Evolutionary conservation across 2,797 vertebrate genomes (phyloP).

Genomic region (Argentina silus): DNA sequence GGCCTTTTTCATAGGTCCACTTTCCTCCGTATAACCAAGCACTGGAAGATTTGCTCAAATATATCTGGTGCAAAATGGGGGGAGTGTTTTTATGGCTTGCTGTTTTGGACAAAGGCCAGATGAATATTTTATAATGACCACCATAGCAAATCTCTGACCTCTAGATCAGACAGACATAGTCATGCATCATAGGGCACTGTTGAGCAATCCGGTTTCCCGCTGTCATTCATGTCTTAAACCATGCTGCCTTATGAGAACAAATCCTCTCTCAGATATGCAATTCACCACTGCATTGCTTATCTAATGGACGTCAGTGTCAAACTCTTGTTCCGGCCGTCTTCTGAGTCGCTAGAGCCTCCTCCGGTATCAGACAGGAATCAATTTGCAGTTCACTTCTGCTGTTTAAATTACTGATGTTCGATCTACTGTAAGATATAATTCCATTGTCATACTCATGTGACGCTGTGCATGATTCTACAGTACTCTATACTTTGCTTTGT

Average conservation of each 20-base stretch:
- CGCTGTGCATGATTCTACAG: slow-evolving; percentile 76
- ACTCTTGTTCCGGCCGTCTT: slow-evolving; percentile 33
- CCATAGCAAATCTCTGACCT: slow-evolving; percentile 3
- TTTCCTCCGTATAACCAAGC: slow-evolving; percentile 35
- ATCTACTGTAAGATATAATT: slow-evolving; percentile 43
- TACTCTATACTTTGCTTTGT: slow-evolving; percentile 68
- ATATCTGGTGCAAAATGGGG: slow-evolving; percentile 25
- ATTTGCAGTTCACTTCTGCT: slow-evolving; percentile 38
- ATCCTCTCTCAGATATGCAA: slow-evolving; percentile 59
- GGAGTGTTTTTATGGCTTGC: slow-evolving; percentile 20
- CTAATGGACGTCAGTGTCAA: slow-evolving; percentile 35
- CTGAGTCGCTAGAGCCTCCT: slow-evolving; percentile 29
- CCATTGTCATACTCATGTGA: slow-evolving; percentile 60
- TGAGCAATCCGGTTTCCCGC: slow-evolving; percentile 47
- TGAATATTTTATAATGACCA: slow-evolving; percentile 40
- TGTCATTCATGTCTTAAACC: slow-evolving; percentile 73
- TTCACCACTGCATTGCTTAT: slow-evolving; percentile 53
- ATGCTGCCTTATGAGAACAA: slow-evolving; percentile 75
- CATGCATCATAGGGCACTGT: slow-evolving; percentile 14
- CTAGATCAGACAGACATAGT: not conserved
- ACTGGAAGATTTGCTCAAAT: slow-evolving; percentile 14
- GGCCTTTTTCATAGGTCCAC: slow-evolving; percentile 59
- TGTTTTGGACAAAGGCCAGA: slow-evolving; percentile 40
- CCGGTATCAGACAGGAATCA: slow-evolving; percentile 32
- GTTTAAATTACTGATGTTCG: slow-evolving; percentile 23